phyloP scores from a whole-genome alignment of 1,140 invertebrate species.

The Drosophila sproati region DNA sequence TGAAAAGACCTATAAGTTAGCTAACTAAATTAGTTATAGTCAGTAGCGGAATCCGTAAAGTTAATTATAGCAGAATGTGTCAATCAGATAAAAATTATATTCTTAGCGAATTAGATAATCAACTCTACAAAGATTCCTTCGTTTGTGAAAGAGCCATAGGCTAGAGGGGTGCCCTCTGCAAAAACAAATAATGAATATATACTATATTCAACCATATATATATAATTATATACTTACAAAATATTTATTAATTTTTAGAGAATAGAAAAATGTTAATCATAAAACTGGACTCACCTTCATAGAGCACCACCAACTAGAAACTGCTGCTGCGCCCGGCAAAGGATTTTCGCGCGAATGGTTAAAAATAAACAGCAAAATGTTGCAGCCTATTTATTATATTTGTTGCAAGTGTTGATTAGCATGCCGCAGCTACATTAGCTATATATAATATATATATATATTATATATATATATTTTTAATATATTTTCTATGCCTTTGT shows the following conservation, averaged over 20 bases:
- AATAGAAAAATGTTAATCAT: no score
- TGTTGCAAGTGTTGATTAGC: slow-evolving; percentile 52
- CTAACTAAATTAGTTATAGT: no score
- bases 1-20: no score
- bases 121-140: no score
- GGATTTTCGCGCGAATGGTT: slow-evolving; percentile 38
- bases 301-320: slow-evolving; percentile 69
- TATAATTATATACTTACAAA: neutral
- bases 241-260: neutral
- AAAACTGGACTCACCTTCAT: slow-evolving; percentile 64
- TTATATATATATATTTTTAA: slow-evolving; percentile 9
- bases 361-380: slow-evolving; percentile 26
- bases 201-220: neutral
- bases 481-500: slow-evolving; percentile 32
- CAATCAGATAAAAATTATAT: no score
- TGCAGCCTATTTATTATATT: slow-evolving; percentile 15
- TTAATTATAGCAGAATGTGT: no score
- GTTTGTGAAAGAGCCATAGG: no score
- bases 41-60: no score
- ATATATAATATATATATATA: neutral
- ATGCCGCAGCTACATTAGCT: slow-evolving; percentile 35
- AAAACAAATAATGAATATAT: no score
- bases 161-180: no score
- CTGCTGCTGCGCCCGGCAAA: slow-evolving; percentile 58
- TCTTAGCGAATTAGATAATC: no score